phyloP scores from a whole-genome alignment of 2,113 vertebrate species.

The Hydrolagus affinis region DNA sequence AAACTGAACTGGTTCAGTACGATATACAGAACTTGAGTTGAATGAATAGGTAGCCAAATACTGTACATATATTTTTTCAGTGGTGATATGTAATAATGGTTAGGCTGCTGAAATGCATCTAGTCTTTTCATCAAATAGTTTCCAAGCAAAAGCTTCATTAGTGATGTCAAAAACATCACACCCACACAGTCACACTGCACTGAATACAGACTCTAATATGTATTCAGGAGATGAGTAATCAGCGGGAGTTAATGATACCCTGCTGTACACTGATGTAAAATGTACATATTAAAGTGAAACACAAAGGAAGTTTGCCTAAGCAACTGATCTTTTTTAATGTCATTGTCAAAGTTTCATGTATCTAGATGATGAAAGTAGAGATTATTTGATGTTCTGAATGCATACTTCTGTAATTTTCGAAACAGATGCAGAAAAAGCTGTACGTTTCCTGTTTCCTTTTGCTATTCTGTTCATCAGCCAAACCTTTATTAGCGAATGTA shows the following conservation, averaged over 20 bases:
- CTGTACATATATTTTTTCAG: not conserved
- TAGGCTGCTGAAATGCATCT: constrained; percentile 15
- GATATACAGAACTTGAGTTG: constrained; percentile 7
- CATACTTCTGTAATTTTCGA: not conserved
- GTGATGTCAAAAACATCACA: constrained; percentile 39
- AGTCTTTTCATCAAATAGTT: constrained; percentile 30
- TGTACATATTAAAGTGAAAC: constrained; percentile 36
- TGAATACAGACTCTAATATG: constrained; percentile 38
- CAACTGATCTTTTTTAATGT: constrained; percentile 20
- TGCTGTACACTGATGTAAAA: constrained; percentile 40
- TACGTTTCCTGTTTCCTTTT: not conserved
- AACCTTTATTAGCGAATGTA: not conserved
- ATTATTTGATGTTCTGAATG: constrained; percentile 1
- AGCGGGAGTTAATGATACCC: constrained; percentile 43
- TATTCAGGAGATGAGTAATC: constrained; percentile 40
- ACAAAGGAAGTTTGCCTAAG: constrained; percentile 15
- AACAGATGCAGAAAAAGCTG: not conserved
- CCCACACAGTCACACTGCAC: constrained; percentile 35
- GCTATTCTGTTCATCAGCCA: not conserved
- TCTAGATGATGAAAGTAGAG: constrained; percentile 8
- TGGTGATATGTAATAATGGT: not conserved
- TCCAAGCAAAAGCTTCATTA: constrained; percentile 38
- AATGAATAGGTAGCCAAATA: constrained; percentile 1
- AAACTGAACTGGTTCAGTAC: not conserved
- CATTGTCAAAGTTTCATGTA: not conserved